A percentile compares a stretch with the other conserved stretches of the same genome.
Conservation (phyloP, 2,113 vertebrate species). For the Ursus arctos region DNA sequence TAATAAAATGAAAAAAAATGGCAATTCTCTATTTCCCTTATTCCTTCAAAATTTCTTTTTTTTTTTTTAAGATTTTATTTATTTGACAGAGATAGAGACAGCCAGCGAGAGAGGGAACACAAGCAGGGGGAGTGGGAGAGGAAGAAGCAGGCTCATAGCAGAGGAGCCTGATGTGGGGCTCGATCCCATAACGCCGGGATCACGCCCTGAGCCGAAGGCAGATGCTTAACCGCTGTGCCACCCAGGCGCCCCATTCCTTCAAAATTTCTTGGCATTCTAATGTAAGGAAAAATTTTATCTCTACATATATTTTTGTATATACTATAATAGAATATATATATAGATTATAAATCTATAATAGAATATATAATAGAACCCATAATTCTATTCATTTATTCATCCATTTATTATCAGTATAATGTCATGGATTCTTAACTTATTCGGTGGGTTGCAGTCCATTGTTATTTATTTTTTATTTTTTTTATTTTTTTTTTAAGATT, state of each 20-base stretch:
- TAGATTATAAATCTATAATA: not conserved
- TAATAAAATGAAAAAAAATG: not conserved
- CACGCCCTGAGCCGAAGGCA: too few relatives aligned
- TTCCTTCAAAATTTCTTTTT: not conserved
- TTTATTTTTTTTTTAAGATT: too few relatives aligned
- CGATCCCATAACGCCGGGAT: too few relatives aligned
- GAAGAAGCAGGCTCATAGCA: too few relatives aligned
- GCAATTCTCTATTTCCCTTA: not conserved
- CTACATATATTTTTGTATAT: not conserved
- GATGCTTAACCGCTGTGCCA: too few relatives aligned
- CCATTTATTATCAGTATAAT: not conserved
- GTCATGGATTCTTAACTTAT: not conserved
- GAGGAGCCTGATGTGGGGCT: too few relatives aligned
- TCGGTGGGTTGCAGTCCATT: not conserved
- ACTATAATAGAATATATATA: not conserved
- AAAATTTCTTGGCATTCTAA: not conserved
- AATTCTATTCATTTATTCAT: not conserved
- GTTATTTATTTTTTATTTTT: not conserved
- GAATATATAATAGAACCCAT: not conserved
- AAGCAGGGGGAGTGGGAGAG: too few relatives aligned
- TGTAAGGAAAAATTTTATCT: not conserved
- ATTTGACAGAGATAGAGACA: too few relatives aligned
- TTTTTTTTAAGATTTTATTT: too few relatives aligned
- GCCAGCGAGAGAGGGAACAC: too few relatives aligned
- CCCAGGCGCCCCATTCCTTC: not conserved